Conservation (phyloP, 2,888 invertebrate species). For the Drosophila borealis region DNA sequence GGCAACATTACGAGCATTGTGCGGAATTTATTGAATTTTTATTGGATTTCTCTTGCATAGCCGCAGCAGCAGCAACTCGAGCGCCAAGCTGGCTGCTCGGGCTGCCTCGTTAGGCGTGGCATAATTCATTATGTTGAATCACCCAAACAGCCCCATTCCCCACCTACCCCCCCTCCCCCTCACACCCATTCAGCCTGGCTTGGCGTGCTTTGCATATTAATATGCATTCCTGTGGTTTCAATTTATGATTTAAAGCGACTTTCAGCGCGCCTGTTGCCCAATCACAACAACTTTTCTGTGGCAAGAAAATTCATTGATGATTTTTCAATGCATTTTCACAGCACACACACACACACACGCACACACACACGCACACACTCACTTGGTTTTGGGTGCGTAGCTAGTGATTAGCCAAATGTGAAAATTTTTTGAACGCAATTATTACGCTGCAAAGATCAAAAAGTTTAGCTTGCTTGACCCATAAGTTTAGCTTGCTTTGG, state of each 20-base stretch:
- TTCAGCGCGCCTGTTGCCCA: slow-evolving; percentile 48
- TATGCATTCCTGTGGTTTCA: slow-evolving; percentile 72
- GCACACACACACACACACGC: background rate
- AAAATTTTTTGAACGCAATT: slow-evolving; percentile 33
- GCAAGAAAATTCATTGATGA: slow-evolving; percentile 22
- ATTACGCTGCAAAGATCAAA: slow-evolving; percentile 67
- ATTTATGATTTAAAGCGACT: slow-evolving; percentile 72
- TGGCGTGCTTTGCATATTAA: slow-evolving; percentile 79
- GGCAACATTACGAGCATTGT: slow-evolving; percentile 67
- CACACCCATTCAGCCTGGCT: background rate
- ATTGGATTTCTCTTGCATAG: slow-evolving; percentile 72
- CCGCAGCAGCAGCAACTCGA: slow-evolving; percentile 35
- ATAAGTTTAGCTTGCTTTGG: slow-evolving; percentile 22
- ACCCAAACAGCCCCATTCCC: slow-evolving; percentile 16
- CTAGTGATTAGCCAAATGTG: slow-evolving; percentile 31
- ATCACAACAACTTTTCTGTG: slow-evolving; percentile 42
- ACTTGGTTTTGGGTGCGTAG: too few relatives aligned
- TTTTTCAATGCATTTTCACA: slow-evolving; percentile 8
- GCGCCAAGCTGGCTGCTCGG: slow-evolving; percentile 67
- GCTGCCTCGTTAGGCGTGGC: slow-evolving; percentile 76
- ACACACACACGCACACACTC: too few relatives aligned
- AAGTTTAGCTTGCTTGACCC: too few relatives aligned
- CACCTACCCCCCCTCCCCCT: background rate
- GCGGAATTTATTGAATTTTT: slow-evolving; percentile 81
- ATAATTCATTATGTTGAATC: slow-evolving; percentile 79